Base-by-base conservation (phyloP, 2,888 invertebrate genomes). In the Graphium colonna region DNA sequence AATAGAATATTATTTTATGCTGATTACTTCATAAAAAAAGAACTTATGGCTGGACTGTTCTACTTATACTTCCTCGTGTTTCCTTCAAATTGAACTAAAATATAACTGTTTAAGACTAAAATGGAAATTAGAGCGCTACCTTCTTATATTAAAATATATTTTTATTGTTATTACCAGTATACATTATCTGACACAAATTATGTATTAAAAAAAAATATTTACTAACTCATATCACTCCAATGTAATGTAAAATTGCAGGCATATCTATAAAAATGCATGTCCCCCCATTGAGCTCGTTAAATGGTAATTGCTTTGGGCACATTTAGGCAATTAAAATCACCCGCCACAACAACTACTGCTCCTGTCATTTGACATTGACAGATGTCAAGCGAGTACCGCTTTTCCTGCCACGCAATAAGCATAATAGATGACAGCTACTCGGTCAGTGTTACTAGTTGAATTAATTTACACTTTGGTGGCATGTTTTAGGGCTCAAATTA, bases 281-380 rank as follows among this genome's bases (percentile, higher is more conserved):
- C 54, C 40, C 31, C 33, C 44, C 63, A 64, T 63, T 62, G 62
- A 61, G 63, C 66, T 65, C 60, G 63, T 69, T 67, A 61, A 56
- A 55, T 47, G 39, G 55, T 66, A 68, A 69, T 68, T 65, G 63
- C 62, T 67, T 61, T 59, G 64, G 64, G 60, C 65, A 65, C 65
- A 67, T 67, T 69, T 64, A 59, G 62, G 57, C 67, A 65, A 67
- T 69, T 68, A 67, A 68, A 62, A 61, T 59, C 58, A 57, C 55
- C 62, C 43, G 45, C 54, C 49, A 40, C 36, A 12, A 36, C 36
- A 36, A 12, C 36, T 36, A 45, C 48, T 26, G 31, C 45, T 33
- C 31, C 48, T 16, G 55, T 28, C 41, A 51, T 2, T 12, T 56
- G 60, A 61, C 59, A 62, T 58, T 60, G 60, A 59, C 39, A 44